Percentiles rank a stretch among this genome's conserved stretches.
phyloP scores from a whole-genome alignment of 2,888 invertebrate species.

The Diplazon laetatorius region DNA sequence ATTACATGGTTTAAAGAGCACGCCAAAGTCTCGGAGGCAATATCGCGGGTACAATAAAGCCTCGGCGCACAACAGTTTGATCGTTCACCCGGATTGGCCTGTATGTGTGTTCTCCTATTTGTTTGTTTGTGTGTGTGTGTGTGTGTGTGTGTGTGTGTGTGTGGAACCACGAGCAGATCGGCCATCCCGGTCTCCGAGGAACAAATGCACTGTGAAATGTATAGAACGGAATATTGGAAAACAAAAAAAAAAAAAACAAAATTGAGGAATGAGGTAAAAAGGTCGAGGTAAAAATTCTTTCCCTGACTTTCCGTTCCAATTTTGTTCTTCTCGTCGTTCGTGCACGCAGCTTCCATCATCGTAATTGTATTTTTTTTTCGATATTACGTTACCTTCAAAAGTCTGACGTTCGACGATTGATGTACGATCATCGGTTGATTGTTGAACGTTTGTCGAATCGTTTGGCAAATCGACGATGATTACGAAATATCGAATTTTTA shows the following conservation, averaged over 20 bases:
- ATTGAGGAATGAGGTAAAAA: not conserved
- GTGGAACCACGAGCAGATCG: not conserved
- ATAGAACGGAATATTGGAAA: constrained; percentile 35
- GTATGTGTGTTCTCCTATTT: too few species aligned
- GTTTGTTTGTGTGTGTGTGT: too few species aligned
- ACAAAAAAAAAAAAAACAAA: constrained; percentile 36
- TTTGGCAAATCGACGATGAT: not conserved
- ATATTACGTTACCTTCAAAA: not conserved
- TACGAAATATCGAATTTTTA: too few species aligned
- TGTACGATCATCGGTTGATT: not conserved
- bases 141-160: too few species aligned
- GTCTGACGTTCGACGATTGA: not conserved
- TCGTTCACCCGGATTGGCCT: not conserved
- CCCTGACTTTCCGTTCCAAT: not conserved
- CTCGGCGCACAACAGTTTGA: constrained; percentile 6
- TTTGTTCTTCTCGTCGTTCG: constrained; percentile 31
- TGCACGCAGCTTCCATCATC: constrained; percentile 3
- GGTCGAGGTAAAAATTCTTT: constrained; percentile 36
- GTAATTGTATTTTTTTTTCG: constrained; percentile 46
- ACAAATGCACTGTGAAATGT: constrained; percentile 26
- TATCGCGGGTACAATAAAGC: constrained; percentile 53
- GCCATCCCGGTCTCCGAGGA: constrained; percentile 39
- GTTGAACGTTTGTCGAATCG: constrained; percentile 12
- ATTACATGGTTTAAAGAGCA: constrained; percentile 54
- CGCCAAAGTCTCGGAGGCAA: constrained; percentile 41